Base-by-base conservation (phyloP, 2,113 vertebrate genomes). In the Ovis canadensis region DNA sequence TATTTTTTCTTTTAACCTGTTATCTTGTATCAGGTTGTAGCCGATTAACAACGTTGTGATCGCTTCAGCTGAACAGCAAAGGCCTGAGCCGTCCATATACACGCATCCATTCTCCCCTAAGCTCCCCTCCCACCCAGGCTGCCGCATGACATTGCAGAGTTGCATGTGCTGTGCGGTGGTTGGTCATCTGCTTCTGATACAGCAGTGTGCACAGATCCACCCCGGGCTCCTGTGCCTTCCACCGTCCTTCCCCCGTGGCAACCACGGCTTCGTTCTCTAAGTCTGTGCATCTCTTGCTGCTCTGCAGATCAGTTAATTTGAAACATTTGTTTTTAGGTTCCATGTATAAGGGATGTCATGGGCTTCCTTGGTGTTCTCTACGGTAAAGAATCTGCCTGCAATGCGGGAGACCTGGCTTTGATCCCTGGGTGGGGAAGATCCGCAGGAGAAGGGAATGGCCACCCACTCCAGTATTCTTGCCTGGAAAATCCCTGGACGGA, bases 11-110 rank as follows among this genome's bases (percentile, higher is more conserved):
- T 74, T 74, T 40, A 74, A 74, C 67, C 67, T 40, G 1, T 74
- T 25, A 6, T 74, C 23, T 74, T 74, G 36, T 74, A 25, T 74
- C 0, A 0, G 21, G 33, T 36, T 25, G 3, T 74, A 12, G 10
- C 67, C 5, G 3, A 23, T 40, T 74, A 23, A 13, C 2, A 40
- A 1, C 3, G 19, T 36, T 74, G 67, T 74, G 67, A 74, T 13
- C 3, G 0, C 13, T 23, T 40, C 19, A 74, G 67, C 19, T 40
- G 67, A 74, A 40, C 36, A 40, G 19, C 19, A 74, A 13, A 40
- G 67, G 67, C 1, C 67, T 1, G 13, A 74, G 19, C 67, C n/a
- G 5, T 74, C 5, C 5, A 0, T 23, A 12, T 5, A 40, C 5
- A 12, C 5, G 19, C 10, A 23, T 11, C n/a, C 17, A 6, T 40